These are phyloP conservation scores for Rhaphigaster nebulosa DNA, from an alignment of 2,888 invertebrate species.

Conservation along the genomic window DNA sequence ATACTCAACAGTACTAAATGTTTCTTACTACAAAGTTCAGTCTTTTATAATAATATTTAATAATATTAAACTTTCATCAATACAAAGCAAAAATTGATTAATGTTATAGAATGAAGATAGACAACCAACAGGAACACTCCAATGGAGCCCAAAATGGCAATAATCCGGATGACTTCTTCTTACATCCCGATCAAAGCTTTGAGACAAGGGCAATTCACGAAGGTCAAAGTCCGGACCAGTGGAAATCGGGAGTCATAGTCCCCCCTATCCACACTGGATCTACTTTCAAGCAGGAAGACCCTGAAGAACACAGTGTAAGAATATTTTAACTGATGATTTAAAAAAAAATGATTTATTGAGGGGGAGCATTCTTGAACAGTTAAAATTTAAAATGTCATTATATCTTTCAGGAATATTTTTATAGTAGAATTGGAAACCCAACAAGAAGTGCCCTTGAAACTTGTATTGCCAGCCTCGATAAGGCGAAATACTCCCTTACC, in stretches of 20 bases:
- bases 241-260: constrained; percentile 87
- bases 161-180: not conserved
- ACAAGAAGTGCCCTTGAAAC: constrained; percentile 89
- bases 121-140: not conserved
- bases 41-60: no score
- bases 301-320: constrained; percentile 76
- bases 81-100: no score
- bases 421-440: constrained; percentile 92
- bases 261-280: constrained; percentile 92
- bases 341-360: not conserved
- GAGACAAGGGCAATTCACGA: constrained; percentile 93
- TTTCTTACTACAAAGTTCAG: no score
- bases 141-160: constrained; percentile 33
- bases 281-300: constrained; percentile 91
- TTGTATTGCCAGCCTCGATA: constrained; percentile 91
- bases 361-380: not conserved
- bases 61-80: no score
- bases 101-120: not conserved
- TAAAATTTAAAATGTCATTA: not conserved
- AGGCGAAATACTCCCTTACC: constrained; percentile 84
- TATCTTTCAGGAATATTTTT: constrained; percentile 41
- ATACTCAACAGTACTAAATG: no score
- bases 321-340: not conserved
- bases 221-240: constrained; percentile 92
- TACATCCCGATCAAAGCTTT: constrained; percentile 72